phyloP scores from a whole-genome alignment of 1,140 invertebrate genomes.

The Anastrepha obliqua region DNA sequence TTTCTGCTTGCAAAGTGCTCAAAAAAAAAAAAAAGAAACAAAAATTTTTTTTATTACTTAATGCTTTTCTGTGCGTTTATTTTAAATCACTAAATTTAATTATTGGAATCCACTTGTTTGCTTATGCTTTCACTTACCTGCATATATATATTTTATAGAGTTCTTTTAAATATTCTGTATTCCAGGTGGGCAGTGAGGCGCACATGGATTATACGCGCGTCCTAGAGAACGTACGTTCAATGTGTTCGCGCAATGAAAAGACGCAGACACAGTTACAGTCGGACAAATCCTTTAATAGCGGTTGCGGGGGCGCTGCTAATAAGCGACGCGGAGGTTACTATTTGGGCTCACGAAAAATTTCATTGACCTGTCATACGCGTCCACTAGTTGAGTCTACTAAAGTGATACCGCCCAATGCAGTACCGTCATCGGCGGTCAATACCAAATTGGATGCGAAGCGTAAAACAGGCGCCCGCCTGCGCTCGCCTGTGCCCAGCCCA shows the following conservation, averaged over 20 bases:
- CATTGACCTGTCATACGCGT: slow-evolving; percentile 76
- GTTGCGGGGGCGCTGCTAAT: slow-evolving; percentile 65
- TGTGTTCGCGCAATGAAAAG: slow-evolving; percentile 76
- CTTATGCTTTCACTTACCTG: not conserved
- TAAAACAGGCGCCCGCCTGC: slow-evolving; percentile 77
- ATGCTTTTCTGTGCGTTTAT: too few relatives aligned
- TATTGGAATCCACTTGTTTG: not conserved
- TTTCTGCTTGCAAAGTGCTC: slow-evolving; percentile 18
- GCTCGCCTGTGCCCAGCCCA: slow-evolving; percentile 82
- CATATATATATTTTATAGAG: not conserved
- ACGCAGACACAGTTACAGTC: slow-evolving; percentile 67
- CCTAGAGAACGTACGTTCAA: slow-evolving; percentile 75
- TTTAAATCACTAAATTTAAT: too few relatives aligned
- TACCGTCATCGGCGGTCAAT: slow-evolving; percentile 58
- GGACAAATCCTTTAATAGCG: slow-evolving; percentile 69
- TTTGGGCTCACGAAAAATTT: slow-evolving; percentile 79
- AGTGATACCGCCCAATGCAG: slow-evolving; percentile 64
- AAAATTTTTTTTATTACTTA: too few relatives aligned
- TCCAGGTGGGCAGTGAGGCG: slow-evolving; percentile 71
- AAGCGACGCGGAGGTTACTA: slow-evolving; percentile 74
- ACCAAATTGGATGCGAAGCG: slow-evolving; percentile 74
- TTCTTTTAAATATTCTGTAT: slow-evolving; percentile 37
- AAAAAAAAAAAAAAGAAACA: too few relatives aligned
- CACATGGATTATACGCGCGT: slow-evolving; percentile 75
- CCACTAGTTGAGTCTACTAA: slow-evolving; percentile 65